Evolutionary conservation across 1,140 invertebrate genomes (phyloP).

Genomic region (Leptinotarsa lineolata): DNA sequence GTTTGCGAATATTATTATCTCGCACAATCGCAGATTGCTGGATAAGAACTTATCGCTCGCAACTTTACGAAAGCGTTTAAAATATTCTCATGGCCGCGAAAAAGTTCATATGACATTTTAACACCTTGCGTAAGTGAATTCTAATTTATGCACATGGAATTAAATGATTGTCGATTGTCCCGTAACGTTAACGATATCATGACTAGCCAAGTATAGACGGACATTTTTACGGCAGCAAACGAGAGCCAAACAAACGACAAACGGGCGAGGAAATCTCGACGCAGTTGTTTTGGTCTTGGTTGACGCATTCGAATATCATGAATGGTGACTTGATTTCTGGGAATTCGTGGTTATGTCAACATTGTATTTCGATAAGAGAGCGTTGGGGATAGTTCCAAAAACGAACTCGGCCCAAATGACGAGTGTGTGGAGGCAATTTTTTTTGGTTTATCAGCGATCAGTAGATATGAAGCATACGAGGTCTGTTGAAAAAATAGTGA

Average conservation of each 20-base stretch:
- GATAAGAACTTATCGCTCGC: neutral
- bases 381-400: too few relatives aligned
- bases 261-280: neutral
- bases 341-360: conserved; percentile 6
- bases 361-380: neutral
- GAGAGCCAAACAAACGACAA: neutral
- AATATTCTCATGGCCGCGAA: conserved; percentile 12
- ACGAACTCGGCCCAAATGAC: too few relatives aligned
- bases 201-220: conserved; percentile 2
- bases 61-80: neutral
- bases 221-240: neutral
- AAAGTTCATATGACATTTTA: conserved; percentile 26
- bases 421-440: too few relatives aligned
- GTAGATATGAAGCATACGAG: too few relatives aligned
- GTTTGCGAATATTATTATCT: too few relatives aligned
- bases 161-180: neutral
- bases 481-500: too few relatives aligned
- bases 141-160: conserved; percentile 16
- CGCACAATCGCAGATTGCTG: too few relatives aligned
- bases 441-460: too few relatives aligned
- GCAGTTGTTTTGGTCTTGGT: conserved; percentile 14
- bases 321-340: conserved; percentile 15
- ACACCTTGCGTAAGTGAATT: conserved; percentile 19
- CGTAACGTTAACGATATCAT: conserved; percentile 5
- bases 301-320: conserved; percentile 13